A percentile compares a stretch with the other conserved stretches of the same genome.
Conservation (phyloP, 2,113 vertebrate species). For the Mastomys natalensis region DNA sequence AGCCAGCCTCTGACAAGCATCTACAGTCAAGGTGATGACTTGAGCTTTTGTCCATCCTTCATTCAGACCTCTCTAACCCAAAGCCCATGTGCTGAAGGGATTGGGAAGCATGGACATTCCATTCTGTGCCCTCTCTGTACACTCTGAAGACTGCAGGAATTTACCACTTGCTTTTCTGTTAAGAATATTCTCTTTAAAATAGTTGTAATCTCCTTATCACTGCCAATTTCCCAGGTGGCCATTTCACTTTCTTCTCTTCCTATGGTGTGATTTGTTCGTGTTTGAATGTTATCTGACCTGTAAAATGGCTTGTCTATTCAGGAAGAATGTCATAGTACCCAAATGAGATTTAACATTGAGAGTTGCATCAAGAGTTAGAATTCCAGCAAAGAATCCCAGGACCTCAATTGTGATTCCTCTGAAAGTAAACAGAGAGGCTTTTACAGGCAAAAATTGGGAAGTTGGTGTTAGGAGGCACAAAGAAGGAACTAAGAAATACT, state of each 20-base stretch:
- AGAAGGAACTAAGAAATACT: neutral
- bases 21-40: neutral
- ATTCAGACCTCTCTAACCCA: fast-evolving
- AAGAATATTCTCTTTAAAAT: constrained; percentile 65
- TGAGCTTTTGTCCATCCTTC: neutral
- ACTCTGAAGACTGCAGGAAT: neutral
- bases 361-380: constrained; percentile 47
- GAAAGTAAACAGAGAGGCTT: neutral
- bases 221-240: constrained; percentile 54
- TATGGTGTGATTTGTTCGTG: constrained; percentile 57
- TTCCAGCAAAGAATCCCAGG: neutral
- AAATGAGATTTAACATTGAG: constrained; percentile 62
- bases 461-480: neutral
- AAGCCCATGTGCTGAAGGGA: neutral
- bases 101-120: neutral
- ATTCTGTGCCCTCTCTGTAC: neutral
- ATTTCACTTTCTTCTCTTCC: constrained; percentile 14
- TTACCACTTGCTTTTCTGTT: neutral
- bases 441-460: neutral
- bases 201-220: constrained; percentile 55
- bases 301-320: constrained; percentile 68
- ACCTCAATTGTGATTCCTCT: neutral
- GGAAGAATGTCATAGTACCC: constrained; percentile 59
- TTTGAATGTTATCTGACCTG: constrained; percentile 60
- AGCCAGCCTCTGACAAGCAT: neutral